Percentiles rank a stretch among this genome's conserved stretches.
Evolutionary conservation across 2,888 invertebrate genomes (phyloP).

Genomic region (Andrena camellia): DNA sequence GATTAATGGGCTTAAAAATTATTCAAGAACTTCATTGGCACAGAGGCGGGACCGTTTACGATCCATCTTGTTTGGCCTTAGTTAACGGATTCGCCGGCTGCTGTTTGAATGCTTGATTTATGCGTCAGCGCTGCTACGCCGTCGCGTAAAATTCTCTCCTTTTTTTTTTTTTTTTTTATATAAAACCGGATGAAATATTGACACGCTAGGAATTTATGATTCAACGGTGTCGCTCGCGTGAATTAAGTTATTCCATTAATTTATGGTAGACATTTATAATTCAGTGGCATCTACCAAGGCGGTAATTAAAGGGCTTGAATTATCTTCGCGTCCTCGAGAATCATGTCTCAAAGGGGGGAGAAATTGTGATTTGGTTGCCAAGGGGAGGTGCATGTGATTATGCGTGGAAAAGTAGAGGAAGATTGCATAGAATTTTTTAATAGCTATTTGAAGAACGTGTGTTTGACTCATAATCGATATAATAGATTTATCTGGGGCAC

Average conservation of each 20-base stretch:
- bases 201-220: conserved; percentile 4
- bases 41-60: conserved; percentile 2
- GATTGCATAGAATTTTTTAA: too few relatives aligned
- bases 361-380: too few relatives aligned
- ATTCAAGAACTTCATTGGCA: conserved; percentile 23
- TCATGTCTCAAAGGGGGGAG: too few relatives aligned
- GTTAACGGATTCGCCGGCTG: conserved; percentile 1
- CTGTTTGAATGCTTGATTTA: conserved; percentile 7
- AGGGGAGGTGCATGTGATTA: too few relatives aligned
- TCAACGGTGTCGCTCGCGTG: background rate
- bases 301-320: too few relatives aligned
- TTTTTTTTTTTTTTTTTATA: background rate
- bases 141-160: conserved; percentile 2
- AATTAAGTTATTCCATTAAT: conserved; percentile 4
- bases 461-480: too few relatives aligned
- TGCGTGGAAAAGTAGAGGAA: too few relatives aligned
- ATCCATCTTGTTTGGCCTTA: conserved; percentile 11
- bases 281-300: background rate
- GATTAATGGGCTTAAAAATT: conserved; percentile 22
- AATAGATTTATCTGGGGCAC: too few relatives aligned
- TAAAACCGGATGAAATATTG: conserved; percentile 1
- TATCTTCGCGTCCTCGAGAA: too few relatives aligned
- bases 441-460: too few relatives aligned
- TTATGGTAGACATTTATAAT: background rate
- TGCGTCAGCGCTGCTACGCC: conserved; percentile 8